Evolutionary conservation across 2,888 invertebrate genomes (phyloP), one percentile per base, ranked within the genome.

Genomic region (Clitarchus hookeri): DNA sequence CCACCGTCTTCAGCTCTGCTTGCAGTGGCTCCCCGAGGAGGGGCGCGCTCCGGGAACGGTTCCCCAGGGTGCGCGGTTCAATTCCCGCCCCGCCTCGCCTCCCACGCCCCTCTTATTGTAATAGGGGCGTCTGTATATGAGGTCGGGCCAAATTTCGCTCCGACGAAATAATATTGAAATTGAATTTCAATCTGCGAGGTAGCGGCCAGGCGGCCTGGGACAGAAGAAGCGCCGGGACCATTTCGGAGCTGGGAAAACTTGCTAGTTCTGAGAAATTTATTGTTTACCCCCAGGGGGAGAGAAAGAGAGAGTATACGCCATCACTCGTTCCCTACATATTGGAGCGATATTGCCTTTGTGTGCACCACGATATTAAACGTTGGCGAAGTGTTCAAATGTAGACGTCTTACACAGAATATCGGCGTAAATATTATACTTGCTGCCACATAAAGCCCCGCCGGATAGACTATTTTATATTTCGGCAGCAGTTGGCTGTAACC

Each of bases 111-210:
- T 48, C 48, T 48, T 48, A 48, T 48, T 48, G 6, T 8, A 48
- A 2, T 36, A n/a, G n/a, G n/a, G 12, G 48, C 11, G 48, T 8
- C 48, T 8, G 48, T 48, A 48, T 48, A 48, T 48, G 48, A 48
- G 48, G 48, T 48, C 16, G 48, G 8, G 48, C 11, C 12, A 8
- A 48, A 48, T 48, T 48, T 48, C 48, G 16, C 48, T 48, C 12
- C 48, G 6, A 16, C 12, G 48, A 48, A 48, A 48, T 48, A 48
- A 8, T 48, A 48, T 48, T 48, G 48, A 48, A 48, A 48, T 23
- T n/a, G 65, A 65, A 65, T 65, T 65, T 65, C 65, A 65, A 65
- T 65, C 65, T n/a, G n/a, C 65, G 65, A 65, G 65, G 19, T 65
- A n/a, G 65, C 0, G 65, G 65, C 48, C 48, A 48, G 48, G 48